Percentiles rank a stretch among this genome's conserved stretches.
Evolutionary conservation across 2,113 vertebrate genomes (phyloP).

Genomic region (Ibidorhyncha struthersii): DNA sequence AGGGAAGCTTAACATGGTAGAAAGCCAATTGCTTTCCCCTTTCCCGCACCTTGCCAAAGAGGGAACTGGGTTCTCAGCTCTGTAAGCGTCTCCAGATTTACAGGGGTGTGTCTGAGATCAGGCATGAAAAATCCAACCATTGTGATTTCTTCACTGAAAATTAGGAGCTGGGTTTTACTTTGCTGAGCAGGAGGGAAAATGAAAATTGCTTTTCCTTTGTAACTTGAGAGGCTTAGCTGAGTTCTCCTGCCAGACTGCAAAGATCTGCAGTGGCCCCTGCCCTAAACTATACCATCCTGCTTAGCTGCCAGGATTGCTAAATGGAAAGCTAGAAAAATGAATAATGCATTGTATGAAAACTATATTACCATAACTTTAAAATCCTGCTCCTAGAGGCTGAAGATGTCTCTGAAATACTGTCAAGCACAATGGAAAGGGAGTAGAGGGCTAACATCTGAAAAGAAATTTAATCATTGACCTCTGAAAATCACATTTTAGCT

Average conservation of each 20-base stretch:
- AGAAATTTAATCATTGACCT: background rate
- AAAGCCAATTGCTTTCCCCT: background rate
- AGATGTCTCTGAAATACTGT: background rate
- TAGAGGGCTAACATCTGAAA: background rate
- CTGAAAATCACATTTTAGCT: background rate
- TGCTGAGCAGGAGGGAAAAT: conserved; percentile 8
- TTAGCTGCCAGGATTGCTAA: background rate
- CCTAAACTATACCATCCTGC: conserved; percentile 24
- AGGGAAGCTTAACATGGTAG: background rate
- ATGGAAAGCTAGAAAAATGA: conserved; percentile 3
- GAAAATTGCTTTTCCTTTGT: conserved; percentile 38
- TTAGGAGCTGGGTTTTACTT: background rate
- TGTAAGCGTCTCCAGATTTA: background rate
- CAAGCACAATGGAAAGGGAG: background rate
- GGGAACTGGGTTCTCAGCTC: background rate
- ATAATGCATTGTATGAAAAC: conserved; percentile 16
- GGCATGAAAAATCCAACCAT: background rate
- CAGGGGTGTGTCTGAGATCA: background rate
- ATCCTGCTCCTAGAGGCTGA: background rate
- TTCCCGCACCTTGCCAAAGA: background rate
- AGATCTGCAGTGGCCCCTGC: conserved; percentile 31
- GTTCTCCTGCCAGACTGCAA: conserved; percentile 2
- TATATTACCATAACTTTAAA: background rate
- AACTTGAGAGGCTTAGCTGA: conserved; percentile 26
- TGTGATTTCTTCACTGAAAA: background rate